Percentiles rank a stretch among this genome's conserved stretches.
These are phyloP conservation scores for Malurus splendens DNA, from an alignment of 2,797 vertebrate genomes.

Conservation along the genomic window DNA sequence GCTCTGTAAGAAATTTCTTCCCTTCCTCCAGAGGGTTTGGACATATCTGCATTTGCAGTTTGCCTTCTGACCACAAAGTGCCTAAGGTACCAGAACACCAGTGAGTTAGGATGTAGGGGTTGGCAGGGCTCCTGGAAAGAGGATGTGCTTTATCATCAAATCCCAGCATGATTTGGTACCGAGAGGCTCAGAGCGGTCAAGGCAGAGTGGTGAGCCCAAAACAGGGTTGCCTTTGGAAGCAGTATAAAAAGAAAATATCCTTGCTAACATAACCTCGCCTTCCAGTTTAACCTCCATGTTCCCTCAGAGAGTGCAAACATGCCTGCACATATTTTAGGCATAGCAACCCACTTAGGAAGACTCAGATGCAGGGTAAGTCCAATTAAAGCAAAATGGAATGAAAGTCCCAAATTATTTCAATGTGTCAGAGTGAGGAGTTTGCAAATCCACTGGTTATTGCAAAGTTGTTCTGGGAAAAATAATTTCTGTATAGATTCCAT, in stretches of 20 bases:
- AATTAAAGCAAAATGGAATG: slow-evolving; percentile 51
- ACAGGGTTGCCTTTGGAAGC: slow-evolving; percentile 54
- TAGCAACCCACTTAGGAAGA: slow-evolving; percentile 37
- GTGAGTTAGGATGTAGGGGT: slow-evolving; percentile 29
- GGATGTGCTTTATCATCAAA: slow-evolving; percentile 60
- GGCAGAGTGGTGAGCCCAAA: slow-evolving; percentile 18
- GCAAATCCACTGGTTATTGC: slow-evolving; percentile 36
- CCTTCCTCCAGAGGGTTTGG: slow-evolving; percentile 5
- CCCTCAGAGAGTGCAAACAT: slow-evolving; percentile 48
- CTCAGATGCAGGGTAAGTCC: slow-evolving; percentile 23
- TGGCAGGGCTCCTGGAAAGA: slow-evolving; percentile 55
- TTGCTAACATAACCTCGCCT: slow-evolving; percentile 32
- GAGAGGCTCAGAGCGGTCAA: slow-evolving; percentile 29
- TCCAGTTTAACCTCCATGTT: slow-evolving; percentile 37
- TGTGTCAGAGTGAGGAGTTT: slow-evolving; percentile 22
- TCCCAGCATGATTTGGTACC: slow-evolving; percentile 44
- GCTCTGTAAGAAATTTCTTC: neutral
- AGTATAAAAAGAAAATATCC: slow-evolving; percentile 50
- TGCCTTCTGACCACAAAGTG: slow-evolving; percentile 46
- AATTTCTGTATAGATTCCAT: neutral
- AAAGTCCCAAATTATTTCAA: slow-evolving; percentile 59
- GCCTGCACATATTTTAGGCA: slow-evolving; percentile 46
- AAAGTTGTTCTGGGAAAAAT: slow-evolving; percentile 43
- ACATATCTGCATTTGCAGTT: neutral
- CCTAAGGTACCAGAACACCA: slow-evolving; percentile 46